Evolutionary conservation across 2,797 vertebrate genomes (phyloP).

Genomic region (Sarcoramphus papa): DNA sequence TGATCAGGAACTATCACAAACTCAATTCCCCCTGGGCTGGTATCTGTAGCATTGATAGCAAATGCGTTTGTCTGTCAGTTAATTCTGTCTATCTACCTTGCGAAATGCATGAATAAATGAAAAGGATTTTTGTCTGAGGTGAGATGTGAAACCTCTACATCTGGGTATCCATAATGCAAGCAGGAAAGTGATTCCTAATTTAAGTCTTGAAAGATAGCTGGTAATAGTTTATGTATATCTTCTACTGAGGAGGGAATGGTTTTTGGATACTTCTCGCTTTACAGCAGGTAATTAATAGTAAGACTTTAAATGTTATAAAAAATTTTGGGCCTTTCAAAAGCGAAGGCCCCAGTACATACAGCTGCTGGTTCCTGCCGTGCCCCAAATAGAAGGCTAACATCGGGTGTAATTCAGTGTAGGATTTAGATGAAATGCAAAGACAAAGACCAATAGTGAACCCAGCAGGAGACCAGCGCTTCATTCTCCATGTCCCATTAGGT

Average conservation of each 20-base stretch:
- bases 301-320: neutral
- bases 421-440: neutral
- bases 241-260: rapidly evolving
- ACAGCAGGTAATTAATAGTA: neutral
- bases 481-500: neutral
- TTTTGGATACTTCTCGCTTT: neutral
- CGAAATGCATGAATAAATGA: neutral
- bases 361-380: neutral
- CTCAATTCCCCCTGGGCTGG: rapidly evolving
- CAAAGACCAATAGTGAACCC: neutral
- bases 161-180: neutral
- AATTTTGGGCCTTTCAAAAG: rapidly evolving
- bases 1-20: neutral
- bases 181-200: neutral
- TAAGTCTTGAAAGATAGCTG: neutral
- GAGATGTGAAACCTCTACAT: neutral
- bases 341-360: rapidly evolving
- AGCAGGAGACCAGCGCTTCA: neutral
- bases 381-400: neutral
- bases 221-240: neutral
- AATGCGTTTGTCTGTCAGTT: neutral
- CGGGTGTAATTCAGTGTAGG: neutral
- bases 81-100: neutral
- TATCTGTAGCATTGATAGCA: neutral
- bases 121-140: neutral